Evolutionary conservation across 2,113 vertebrate species (phyloP), one percentile per base, ranked within the genome.

Genomic region (Gracilinanus agilis): DNA sequence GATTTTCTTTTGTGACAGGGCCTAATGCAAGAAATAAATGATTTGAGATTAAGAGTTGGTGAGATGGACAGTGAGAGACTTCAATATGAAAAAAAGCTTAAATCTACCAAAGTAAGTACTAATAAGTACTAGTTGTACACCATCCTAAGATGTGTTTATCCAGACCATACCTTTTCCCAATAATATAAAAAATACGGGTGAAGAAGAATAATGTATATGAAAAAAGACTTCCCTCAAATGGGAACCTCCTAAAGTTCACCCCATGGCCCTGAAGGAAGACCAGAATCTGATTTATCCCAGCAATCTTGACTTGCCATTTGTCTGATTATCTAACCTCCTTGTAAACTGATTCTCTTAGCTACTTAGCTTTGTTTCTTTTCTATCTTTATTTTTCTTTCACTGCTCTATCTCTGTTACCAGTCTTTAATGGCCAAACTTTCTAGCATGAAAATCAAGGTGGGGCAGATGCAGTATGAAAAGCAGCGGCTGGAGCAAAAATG

Each of bases 361-460:
- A 93, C 94, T 97, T 93, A 98, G 98, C 96, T 90, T 98, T 98
- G 92, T 97, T 93, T 98, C n/a, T 98, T 98, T 98, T 98, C 98
- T 98, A 16, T 94, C 98, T 98, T 96, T 98, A 98, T 96, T 97
- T 98, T 97, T 97, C 98, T 98, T 98, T 98, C 96, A 97, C 95
- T 97, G 97, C 97, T 98, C 98, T 99, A 96, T 98, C 98, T 99
- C 98, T 98, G 95, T 99, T 98, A 97, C 98, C 99, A 99, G 99
- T 99, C 99, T 96, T 98, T 99, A 99, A 99, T 99, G 99, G 99
- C 99, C 98, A 99, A 99, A 98, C 99, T 99, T 98, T 99, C 99
- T 99, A 99, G 99, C 98, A 99, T 99, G 99, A 99, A 99, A 99
- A 99, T 99, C 99, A 99, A 99, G 98, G 99, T 99, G 99, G 99